phyloP scores from a whole-genome alignment of 30 jellyfish, hydroid and myxozoan genomes.

The Mastigias papua region DNA sequence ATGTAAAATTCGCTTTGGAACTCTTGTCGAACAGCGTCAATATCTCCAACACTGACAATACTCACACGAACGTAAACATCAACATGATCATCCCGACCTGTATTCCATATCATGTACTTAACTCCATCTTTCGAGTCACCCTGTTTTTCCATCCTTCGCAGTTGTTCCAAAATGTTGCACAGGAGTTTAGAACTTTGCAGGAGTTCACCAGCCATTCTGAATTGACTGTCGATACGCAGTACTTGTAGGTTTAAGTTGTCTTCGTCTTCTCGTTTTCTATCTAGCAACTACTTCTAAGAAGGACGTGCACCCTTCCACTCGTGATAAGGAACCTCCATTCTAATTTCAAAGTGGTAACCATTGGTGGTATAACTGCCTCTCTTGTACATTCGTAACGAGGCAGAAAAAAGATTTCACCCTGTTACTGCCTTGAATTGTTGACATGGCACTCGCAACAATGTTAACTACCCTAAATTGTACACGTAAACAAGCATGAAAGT shows the following conservation, averaged over 20 bases:
- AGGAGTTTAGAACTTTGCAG: not conserved
- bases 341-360: no score
- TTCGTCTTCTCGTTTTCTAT: no score
- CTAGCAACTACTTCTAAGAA: no score
- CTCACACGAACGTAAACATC: constrained; percentile 46
- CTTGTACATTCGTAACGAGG: not conserved
- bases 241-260: no score
- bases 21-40: constrained; percentile 61
- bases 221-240: no score
- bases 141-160: not conserved
- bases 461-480: not conserved
- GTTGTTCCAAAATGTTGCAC: not conserved
- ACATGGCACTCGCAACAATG: no score
- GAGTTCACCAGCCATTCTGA: no score
- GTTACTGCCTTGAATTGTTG: no score
- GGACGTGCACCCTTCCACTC: no score
- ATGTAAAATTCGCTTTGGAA: constrained; percentile 52
- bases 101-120: constrained; percentile 34
- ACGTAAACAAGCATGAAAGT: not conserved
- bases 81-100: constrained; percentile 22
- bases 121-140: constrained; percentile 25
- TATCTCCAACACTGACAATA: constrained; percentile 50
- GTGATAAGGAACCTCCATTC: no score
- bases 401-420: not conserved
- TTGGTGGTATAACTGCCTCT: no score